A percentile compares a stretch with the other conserved stretches of the same genome.
Conservation (phyloP, 2,888 invertebrate genomes). For the Sesia apiformis region DNA sequence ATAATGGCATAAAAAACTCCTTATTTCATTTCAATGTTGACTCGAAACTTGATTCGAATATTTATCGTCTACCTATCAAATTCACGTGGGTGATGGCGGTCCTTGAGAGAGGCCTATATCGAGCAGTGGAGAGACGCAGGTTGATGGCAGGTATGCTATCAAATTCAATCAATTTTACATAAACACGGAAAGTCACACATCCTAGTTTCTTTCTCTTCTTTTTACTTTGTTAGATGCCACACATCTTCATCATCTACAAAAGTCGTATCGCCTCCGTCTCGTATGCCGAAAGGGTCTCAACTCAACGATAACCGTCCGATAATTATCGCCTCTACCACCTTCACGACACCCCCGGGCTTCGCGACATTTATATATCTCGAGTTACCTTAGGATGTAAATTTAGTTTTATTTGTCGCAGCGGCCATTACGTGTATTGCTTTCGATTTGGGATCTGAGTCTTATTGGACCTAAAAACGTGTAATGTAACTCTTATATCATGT, state of each 20-base stretch:
- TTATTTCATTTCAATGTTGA: no score
- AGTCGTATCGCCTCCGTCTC: conserved; percentile 22
- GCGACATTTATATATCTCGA: conserved; percentile 10
- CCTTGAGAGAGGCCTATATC: no score
- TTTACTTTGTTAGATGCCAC: no score
- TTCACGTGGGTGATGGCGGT: no score
- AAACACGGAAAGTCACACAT: no score
- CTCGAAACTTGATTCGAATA: no score
- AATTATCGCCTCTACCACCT: conserved; percentile 31
- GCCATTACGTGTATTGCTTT: conserved; percentile 48
- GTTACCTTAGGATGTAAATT: conserved; percentile 39
- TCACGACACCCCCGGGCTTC: conserved; percentile 49
- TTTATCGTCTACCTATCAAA: no score
- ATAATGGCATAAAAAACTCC: no score
- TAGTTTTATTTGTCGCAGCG: conserved; percentile 42
- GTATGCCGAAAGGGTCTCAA: conserved; percentile 1
- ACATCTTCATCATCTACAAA: neutral
- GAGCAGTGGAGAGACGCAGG: no score
- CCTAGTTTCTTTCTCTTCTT: no score
- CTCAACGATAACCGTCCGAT: conserved; percentile 29
- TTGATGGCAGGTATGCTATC: no score
- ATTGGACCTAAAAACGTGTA: neutral
- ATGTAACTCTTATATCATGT: neutral
- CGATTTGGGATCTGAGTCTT: conserved; percentile 21
- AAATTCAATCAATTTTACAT: no score